Evolutionary conservation across 1,140 invertebrate genomes (phyloP), one percentile per base, ranked within the genome.

Genomic region (Drosophila dunni): DNA sequence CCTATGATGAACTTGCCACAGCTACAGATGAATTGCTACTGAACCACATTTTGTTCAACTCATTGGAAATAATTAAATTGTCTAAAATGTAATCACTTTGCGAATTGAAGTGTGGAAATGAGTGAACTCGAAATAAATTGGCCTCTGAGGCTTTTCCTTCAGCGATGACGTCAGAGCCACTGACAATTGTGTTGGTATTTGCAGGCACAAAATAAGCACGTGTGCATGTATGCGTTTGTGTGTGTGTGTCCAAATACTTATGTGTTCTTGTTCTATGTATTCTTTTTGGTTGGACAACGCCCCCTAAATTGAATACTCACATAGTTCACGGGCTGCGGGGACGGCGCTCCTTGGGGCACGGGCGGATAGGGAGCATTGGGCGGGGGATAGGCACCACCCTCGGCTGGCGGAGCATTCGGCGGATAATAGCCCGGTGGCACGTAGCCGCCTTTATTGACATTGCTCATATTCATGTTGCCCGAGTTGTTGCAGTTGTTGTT

Each of bases 401-500:
- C 81, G 3, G 82, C 66, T 50, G 88, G 82, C 1, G 81, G 86
- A 1, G 88, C 86, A 60, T 82, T 86, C 0, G 90, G 78, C 48
- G 77, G 90, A 61, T 82, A 91, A 29, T 72, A 81, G 10, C 81
- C 81, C 10, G 75, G 86, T 0, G 90, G 90, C 7, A 90, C 79
- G 15, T 91, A 91, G 15, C 90, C 90, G 4, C 90, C 90, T 34
- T 91, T 77, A 42, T 86, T 75, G 17, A 91, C 33, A 40, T 91
- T 91, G 36, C 68, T 91, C 67, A 81, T 79, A 9, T 83, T 44
- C 76, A 83, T 79, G 38, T 44, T 63, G 53, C 24, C 3, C 24
- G 6, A 29, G 29, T 56, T 17, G 10, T 8, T 57, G 24, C 57
- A 66, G 2, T 13, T 57, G 24, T 61, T 69, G 2, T 13, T n/a